Evolutionary conservation across 2,797 vertebrate genomes (phyloP).

Genomic region (Orestias chungarensis): DNA sequence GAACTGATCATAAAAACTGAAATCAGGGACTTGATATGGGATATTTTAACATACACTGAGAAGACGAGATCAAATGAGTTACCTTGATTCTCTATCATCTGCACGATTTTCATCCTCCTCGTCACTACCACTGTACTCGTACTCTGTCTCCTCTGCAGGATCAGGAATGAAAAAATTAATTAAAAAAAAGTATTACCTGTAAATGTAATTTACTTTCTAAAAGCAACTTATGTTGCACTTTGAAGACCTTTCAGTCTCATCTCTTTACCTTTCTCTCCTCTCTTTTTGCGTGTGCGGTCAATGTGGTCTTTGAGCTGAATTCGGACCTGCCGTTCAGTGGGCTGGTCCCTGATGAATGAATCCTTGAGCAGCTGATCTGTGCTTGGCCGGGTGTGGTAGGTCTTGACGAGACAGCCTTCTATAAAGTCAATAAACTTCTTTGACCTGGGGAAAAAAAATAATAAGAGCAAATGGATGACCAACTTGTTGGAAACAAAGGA

Average conservation of each 20-base stretch:
- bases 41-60: no score
- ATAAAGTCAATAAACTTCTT: conserved; percentile 96
- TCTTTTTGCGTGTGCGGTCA: conserved; percentile 91
- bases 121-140: conserved; percentile 94
- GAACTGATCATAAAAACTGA: conserved; percentile 75
- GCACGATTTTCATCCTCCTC: conserved; percentile 92
- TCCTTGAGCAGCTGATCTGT: conserved; percentile 94
- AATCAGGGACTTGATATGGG: not conserved
- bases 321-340: conserved; percentile 92
- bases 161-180: conserved; percentile 4
- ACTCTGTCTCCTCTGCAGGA: conserved; percentile 89
- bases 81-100: conserved; percentile 94
- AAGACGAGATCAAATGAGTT: conserved; percentile 14
- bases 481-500: conserved; percentile 20
- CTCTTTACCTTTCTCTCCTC: conserved; percentile 88
- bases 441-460: conserved; percentile 80
- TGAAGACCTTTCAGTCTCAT: not conserved
- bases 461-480: conserved; percentile 36
- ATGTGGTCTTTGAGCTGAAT: conserved; percentile 97
- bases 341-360: conserved; percentile 93
- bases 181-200: not conserved
- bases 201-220: not conserved
- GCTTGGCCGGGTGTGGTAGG: conserved; percentile 88
- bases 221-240: not conserved
- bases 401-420: conserved; percentile 93